Evolutionary conservation across 2,113 vertebrate genomes (phyloP).

Genomic region (Scalopus aquaticus): DNA sequence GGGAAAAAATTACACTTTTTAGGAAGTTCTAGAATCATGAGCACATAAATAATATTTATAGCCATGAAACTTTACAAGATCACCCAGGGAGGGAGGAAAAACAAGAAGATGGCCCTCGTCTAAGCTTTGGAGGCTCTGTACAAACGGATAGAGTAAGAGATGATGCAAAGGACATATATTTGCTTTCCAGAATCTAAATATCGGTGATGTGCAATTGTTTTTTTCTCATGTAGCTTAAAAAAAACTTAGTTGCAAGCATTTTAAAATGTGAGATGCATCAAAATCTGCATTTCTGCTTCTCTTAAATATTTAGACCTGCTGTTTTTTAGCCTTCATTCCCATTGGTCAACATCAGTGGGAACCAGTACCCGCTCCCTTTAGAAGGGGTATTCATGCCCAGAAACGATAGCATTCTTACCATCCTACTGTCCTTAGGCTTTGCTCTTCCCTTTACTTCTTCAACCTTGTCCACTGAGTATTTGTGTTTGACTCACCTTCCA

Average conservation of each 20-base stretch:
- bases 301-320: background rate
- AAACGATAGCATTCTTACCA: accelerated
- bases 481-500: background rate
- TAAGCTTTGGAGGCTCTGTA: background rate
- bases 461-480: background rate
- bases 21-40: background rate
- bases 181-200: background rate
- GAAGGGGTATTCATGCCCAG: accelerated
- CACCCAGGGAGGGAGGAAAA: background rate
- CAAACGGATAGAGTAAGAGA: background rate
- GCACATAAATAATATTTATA: background rate
- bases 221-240: background rate
- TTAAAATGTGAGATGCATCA: background rate
- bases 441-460: background rate
- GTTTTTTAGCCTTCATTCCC: background rate
- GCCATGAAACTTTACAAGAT: background rate
- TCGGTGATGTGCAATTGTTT: background rate
- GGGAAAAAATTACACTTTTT: background rate
- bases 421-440: background rate
- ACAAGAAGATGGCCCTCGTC: background rate
- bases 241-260: background rate
- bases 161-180: background rate
- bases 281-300: background rate
- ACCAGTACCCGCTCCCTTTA: background rate
- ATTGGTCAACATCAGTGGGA: background rate